Evolutionary conservation across 1,140 invertebrate genomes (phyloP).

Genomic region (Bombus soroeensis): DNA sequence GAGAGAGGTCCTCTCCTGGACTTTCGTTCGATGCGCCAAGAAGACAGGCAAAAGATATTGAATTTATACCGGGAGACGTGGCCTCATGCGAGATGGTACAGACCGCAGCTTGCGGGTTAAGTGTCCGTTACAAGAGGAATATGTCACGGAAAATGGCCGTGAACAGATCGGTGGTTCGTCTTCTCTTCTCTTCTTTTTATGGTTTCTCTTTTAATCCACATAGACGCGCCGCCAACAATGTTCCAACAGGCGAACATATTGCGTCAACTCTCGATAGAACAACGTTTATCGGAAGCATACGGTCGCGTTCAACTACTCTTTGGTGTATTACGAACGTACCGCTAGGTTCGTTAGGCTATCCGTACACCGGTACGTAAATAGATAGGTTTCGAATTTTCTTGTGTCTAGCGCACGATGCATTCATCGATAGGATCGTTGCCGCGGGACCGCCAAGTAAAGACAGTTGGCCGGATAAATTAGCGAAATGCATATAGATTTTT

Average conservation of each 20-base stretch:
- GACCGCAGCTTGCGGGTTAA: conserved; percentile 74
- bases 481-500: conserved; percentile 2
- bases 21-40: conserved; percentile 19
- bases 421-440: background rate
- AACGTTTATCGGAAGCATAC: background rate
- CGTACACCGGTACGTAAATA: background rate
- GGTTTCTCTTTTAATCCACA: background rate
- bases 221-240: too few species aligned
- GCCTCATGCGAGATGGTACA: conserved; percentile 15
- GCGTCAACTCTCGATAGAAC: background rate
- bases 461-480: background rate
- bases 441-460: background rate
- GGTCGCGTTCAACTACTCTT: background rate
- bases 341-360: background rate
- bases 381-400: background rate
- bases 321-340: background rate
- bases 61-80: conserved; percentile 46
- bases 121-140: conserved; percentile 69
- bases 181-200: background rate
- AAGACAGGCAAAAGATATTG: conserved; percentile 48
- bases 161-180: conserved; percentile 35
- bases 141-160: conserved; percentile 58
- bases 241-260: background rate
- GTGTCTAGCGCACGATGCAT: background rate
- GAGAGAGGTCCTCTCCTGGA: background rate